These are phyloP conservation scores for Poeciliopsis occidentalis DNA, from an alignment of 2,113 vertebrate species.

Conservation along the genomic window DNA sequence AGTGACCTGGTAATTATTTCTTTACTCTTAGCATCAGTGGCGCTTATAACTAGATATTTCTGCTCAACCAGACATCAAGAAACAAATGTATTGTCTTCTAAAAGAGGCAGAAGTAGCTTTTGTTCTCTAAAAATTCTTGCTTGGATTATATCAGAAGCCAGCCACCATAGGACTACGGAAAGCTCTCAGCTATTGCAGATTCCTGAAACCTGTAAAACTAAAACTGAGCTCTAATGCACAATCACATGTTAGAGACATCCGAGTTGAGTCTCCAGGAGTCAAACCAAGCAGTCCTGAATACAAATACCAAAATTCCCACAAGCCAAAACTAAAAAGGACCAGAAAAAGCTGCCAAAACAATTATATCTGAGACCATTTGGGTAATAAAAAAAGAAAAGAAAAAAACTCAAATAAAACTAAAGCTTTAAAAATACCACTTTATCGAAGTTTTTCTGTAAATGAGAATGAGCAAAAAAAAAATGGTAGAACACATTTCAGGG, in stretches of 20 bases:
- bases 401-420: background rate
- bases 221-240: background rate
- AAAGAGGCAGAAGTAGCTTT: background rate
- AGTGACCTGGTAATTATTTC: background rate
- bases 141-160: background rate
- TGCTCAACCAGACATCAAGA: background rate
- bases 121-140: background rate
- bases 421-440: background rate
- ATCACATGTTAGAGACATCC: background rate
- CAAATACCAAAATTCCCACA: background rate
- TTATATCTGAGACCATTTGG: background rate
- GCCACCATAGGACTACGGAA: background rate
- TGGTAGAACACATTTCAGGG: background rate
- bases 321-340: background rate
- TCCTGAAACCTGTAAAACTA: background rate
- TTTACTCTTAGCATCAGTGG: background rate
- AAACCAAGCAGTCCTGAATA: background rate
- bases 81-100: background rate
- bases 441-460: conserved; percentile 1
- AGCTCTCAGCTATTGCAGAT: background rate
- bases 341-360: background rate
- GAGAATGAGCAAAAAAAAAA: background rate
- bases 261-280: background rate
- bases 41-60: background rate
- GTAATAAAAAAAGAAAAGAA: background rate